Percentiles rank a stretch among this genome's conserved stretches.
phyloP scores from a whole-genome alignment of 1,140 invertebrate genomes.

The Drosophila quadrilineata region DNA sequence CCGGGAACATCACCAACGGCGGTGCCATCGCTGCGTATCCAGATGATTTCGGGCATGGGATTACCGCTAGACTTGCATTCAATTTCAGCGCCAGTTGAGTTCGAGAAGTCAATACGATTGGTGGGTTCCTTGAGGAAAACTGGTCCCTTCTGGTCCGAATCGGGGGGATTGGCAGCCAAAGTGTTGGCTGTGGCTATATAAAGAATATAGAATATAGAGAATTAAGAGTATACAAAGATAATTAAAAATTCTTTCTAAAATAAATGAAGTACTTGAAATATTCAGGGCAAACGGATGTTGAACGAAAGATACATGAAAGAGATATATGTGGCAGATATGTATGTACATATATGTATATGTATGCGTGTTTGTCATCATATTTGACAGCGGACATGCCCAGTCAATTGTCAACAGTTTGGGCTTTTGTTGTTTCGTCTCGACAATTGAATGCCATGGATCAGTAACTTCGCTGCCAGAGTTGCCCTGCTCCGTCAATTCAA shows the following conservation, averaged over 20 bases:
- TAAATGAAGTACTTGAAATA: constrained; percentile 14
- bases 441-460: constrained; percentile 72
- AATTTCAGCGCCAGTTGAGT: constrained; percentile 95
- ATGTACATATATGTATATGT: not conserved
- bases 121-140: constrained; percentile 96
- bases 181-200: constrained; percentile 38
- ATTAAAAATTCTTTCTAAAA: constrained; percentile 40
- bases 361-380: constrained; percentile 40
- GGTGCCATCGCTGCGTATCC: constrained; percentile 93
- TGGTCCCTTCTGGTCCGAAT: constrained; percentile 85
- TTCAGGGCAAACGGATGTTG: constrained; percentile 37
- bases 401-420: constrained; percentile 54
- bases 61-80: constrained; percentile 95
- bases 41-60: constrained; percentile 95
- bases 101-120: constrained; percentile 95
- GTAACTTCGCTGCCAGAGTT: constrained; percentile 44
- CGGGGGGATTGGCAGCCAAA: constrained; percentile 68
- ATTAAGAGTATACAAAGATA: constrained; percentile 8
- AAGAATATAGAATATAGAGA: not conserved
- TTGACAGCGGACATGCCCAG: constrained; percentile 38
- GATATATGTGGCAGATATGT: not conserved
- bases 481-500: not conserved
- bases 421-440: constrained; percentile 40
- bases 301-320: not conserved
- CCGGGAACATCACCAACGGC: constrained; percentile 94